Conservation (phyloP, 1,140 invertebrate genomes). For the Berghia stephanieae region DNA sequence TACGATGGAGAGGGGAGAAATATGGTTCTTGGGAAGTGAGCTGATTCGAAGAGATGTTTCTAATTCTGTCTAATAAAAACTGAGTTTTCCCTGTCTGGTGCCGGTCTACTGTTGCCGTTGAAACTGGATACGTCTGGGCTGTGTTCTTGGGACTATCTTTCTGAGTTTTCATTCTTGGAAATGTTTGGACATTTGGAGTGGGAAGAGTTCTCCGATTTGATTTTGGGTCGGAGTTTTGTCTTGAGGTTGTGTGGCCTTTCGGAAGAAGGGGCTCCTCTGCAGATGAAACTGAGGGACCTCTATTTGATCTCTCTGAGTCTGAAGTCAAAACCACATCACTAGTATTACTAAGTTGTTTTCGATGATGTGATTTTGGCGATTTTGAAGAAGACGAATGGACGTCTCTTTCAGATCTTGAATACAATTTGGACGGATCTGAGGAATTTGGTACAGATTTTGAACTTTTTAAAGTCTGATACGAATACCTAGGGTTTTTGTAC, state of each 20-base stretch:
- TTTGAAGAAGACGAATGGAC: no score
- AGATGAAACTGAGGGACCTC: no score
- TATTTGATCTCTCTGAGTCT: no score
- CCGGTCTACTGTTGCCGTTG: neutral
- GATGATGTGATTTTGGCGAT: no score
- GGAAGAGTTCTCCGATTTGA: neutral
- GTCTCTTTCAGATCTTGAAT: no score
- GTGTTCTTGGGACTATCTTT: neutral
- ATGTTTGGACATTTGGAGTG: conserved; percentile 11
- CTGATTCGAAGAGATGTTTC: conserved; percentile 14
- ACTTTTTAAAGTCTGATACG: no score
- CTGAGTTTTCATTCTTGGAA: conserved; percentile 12
- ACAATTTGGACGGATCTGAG: no score
- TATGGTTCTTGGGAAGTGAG: neutral
- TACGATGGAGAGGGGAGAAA: conserved; percentile 27
- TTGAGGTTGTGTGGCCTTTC: neutral
- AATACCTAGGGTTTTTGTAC: no score
- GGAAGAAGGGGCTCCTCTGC: neutral
- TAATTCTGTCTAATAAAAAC: neutral
- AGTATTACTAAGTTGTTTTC: no score
- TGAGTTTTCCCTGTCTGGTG: neutral
- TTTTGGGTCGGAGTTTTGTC: neutral
- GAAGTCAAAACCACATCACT: no score
- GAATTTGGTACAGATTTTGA: no score
- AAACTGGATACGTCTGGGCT: neutral